Conservation (phyloP, 1,140 invertebrate species). For the Nasonia vitripennis region DNA sequence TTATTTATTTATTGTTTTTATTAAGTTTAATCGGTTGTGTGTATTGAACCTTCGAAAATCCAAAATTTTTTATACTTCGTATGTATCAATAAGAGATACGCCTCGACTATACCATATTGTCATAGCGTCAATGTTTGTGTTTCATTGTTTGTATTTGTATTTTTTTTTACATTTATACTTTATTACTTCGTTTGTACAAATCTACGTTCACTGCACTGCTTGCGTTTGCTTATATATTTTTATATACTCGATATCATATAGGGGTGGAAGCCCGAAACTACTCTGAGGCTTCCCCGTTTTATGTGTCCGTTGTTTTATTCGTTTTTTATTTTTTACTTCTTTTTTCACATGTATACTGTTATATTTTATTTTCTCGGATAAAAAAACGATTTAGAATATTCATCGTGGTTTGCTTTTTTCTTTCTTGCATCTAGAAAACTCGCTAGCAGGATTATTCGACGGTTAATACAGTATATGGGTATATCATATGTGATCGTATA, state of each 20-base stretch:
- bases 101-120: constrained; percentile 43
- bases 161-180: constrained; percentile 29
- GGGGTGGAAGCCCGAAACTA: constrained; percentile 10
- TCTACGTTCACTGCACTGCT: constrained; percentile 22
- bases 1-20: background rate
- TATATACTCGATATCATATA: constrained; percentile 13
- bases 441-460: constrained; percentile 30
- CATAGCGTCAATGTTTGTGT: constrained; percentile 35
- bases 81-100: constrained; percentile 8
- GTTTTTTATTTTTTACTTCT: background rate
- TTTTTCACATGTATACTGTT: background rate
- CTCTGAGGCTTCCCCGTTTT: background rate
- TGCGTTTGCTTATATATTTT: constrained; percentile 13
- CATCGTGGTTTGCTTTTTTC: background rate
- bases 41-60: constrained; percentile 44
- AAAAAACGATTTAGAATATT: constrained; percentile 39
- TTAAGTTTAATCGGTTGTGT: background rate
- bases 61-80: background rate
- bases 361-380: background rate
- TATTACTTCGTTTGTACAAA: constrained; percentile 31
- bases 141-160: background rate
- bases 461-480: constrained; percentile 20
- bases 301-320: constrained; percentile 15
- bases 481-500: constrained; percentile 12
- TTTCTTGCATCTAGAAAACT: constrained; percentile 4